Percentiles rank a stretch among this genome's conserved stretches.
Conservation (phyloP, 2,797 vertebrate species). For the Cheracebus regulus region DNA sequence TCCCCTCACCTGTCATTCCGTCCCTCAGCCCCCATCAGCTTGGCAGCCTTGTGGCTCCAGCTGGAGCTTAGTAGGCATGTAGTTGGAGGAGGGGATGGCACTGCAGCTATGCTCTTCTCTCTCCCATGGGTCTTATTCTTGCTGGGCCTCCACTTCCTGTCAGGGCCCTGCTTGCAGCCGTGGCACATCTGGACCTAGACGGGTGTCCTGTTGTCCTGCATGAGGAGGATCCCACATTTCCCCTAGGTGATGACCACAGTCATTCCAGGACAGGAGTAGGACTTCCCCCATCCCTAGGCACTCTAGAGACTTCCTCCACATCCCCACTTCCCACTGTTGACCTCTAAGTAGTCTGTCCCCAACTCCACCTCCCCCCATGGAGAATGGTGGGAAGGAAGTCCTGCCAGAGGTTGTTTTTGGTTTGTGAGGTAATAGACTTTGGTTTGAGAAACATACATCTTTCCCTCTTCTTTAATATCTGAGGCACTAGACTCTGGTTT, state of each 20-base stretch:
- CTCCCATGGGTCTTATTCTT: not conserved
- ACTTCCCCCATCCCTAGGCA: not conserved
- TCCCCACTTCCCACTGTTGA: not conserved
- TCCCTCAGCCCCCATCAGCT: not conserved
- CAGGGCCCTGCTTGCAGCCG: not conserved
- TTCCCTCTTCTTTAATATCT: not conserved
- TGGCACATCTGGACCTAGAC: not conserved
- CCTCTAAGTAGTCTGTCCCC: not conserved
- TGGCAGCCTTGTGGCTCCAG: not conserved
- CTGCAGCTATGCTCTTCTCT: accelerated
- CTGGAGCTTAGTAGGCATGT: not conserved
- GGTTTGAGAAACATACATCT: not conserved
- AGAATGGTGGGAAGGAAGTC: constrained; percentile 19
- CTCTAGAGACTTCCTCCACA: not conserved
- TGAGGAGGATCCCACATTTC: not conserved
- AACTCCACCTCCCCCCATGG: not conserved
- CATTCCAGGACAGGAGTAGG: not conserved
- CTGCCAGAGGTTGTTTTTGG: not conserved
- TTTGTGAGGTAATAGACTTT: constrained; percentile 25
- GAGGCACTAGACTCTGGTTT: not conserved
- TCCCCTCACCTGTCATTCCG: not conserved
- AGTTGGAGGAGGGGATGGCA: not conserved
- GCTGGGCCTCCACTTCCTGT: not conserved
- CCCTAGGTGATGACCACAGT: not conserved
- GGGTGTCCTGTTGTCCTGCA: not conserved